Conservation (phyloP, 2,113 vertebrate species). For the Muntiacus muntjak region DNA sequence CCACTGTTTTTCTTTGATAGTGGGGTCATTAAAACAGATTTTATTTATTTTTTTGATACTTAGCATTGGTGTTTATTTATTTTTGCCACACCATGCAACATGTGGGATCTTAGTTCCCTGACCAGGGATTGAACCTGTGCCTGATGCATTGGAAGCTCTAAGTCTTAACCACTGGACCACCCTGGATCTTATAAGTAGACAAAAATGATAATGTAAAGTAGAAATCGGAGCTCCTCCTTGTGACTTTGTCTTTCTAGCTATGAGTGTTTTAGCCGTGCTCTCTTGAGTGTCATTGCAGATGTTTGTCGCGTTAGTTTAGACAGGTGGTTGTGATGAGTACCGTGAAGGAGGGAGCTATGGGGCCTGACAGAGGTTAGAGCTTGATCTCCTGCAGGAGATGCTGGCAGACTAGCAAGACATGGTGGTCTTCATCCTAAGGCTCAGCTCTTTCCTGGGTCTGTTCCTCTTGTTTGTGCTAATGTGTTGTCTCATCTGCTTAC, state of each 20-base stretch:
- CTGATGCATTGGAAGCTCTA: neutral
- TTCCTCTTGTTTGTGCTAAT: neutral
- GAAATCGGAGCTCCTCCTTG: neutral
- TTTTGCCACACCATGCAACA: neutral
- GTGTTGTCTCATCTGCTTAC: neutral
- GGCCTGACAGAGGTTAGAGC: rapidly evolving
- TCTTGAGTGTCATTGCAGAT: neutral
- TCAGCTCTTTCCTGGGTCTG: neutral
- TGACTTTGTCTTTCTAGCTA: neutral
- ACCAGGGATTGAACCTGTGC: neutral
- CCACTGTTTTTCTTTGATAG: neutral
- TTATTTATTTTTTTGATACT: neutral
- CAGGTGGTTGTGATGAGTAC: too few relatives aligned
- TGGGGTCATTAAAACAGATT: neutral
- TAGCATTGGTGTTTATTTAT: neutral
- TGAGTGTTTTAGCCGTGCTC: neutral
- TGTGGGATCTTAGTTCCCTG: neutral
- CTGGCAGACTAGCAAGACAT: neutral
- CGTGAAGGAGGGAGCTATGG: neutral
- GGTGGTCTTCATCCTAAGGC: neutral
- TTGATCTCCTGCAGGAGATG: neutral
- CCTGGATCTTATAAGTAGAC: neutral
- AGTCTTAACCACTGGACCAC: neutral
- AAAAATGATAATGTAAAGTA: neutral
- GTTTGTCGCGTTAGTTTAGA: neutral